Evolutionary conservation across 2,888 invertebrate genomes (phyloP).

Genomic region (Brachycybe producta): DNA sequence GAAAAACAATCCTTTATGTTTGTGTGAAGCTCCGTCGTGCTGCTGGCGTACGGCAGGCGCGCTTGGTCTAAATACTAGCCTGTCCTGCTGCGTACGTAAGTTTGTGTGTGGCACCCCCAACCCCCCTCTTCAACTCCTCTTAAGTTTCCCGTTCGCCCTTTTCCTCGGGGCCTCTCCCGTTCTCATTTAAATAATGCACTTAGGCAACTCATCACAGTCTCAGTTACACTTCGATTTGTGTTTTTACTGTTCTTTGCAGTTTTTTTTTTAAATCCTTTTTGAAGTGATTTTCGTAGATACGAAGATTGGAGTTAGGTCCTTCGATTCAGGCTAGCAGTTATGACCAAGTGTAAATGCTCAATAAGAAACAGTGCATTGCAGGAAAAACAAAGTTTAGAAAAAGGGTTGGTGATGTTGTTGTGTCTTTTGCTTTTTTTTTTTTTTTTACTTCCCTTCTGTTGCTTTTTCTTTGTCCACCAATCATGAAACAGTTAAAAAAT

Average conservation of each 20-base stretch:
- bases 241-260: too few species aligned
- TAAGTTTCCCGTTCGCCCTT: too few species aligned
- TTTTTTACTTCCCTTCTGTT: neutral
- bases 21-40: slow-evolving; percentile 7
- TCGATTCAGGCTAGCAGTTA: slow-evolving; percentile 8
- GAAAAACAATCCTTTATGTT: neutral
- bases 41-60: neutral
- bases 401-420: neutral
- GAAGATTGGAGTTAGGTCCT: neutral
- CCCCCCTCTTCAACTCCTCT: too few species aligned
- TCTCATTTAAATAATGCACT: too few species aligned
- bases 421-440: slow-evolving; percentile 1
- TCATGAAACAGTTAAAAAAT: slow-evolving; percentile 3
- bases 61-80: slow-evolving; percentile 7
- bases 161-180: too few species aligned
- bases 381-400: slow-evolving; percentile 2
- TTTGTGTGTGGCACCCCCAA: too few species aligned
- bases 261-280: neutral
- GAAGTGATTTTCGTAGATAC: neutral
- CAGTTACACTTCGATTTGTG: too few species aligned
- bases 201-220: too few species aligned
- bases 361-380: neutral
- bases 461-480: neutral
- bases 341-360: slow-evolving; percentile 9
- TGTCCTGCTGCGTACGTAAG: slow-evolving; percentile 3